Percentiles rank a stretch among this genome's conserved stretches.
Evolutionary conservation across 2,113 vertebrate species (phyloP).

Genomic region (Rhadina sibilatrix): DNA sequence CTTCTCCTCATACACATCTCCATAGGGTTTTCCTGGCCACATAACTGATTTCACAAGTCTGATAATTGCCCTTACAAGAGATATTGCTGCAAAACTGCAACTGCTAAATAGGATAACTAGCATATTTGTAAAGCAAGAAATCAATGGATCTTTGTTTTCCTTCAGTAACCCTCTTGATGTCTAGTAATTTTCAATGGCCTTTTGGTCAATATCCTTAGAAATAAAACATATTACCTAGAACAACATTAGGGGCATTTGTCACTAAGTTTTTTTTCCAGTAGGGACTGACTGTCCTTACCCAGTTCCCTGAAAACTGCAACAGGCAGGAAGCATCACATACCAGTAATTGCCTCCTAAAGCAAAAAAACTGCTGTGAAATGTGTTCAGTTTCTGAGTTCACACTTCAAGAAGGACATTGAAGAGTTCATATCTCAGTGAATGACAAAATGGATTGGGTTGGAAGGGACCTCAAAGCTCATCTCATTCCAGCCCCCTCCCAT

Average conservation of each 20-base stretch:
- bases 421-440: neutral
- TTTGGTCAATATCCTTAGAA: neutral
- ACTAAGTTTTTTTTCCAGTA: neutral
- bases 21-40: neutral
- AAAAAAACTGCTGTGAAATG: neutral
- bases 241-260: neutral
- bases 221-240: neutral
- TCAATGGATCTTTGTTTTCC: slow-evolving; percentile 28
- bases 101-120: slow-evolving; percentile 23
- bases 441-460: neutral
- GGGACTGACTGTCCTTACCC: neutral
- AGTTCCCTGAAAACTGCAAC: fast-evolving
- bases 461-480: neutral
- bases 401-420: neutral
- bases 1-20: neutral
- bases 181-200: slow-evolving; percentile 18
- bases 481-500: fast-evolving
- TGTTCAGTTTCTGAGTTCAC: neutral
- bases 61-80: neutral
- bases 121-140: slow-evolving; percentile 26
- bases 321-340: neutral
- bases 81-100: neutral
- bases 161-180: neutral
- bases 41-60: neutral
- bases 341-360: neutral